These are phyloP conservation scores for Formicarius rufipectus DNA, from an alignment of 2,113 vertebrate genomes.

Conservation along the genomic window DNA sequence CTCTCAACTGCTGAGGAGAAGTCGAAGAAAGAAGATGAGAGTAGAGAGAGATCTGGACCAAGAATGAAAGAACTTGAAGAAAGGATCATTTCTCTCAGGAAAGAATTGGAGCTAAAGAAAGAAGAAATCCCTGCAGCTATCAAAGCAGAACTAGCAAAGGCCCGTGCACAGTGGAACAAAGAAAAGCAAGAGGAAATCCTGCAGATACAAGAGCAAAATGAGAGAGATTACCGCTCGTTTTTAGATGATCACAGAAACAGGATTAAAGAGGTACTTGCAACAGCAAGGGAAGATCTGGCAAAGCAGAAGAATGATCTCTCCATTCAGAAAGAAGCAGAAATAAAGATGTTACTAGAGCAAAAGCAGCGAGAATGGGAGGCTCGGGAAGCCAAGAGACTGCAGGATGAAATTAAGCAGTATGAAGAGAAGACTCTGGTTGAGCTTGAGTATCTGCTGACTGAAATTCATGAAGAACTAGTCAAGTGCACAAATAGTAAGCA, in stretches of 20 bases:
- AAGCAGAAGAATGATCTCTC: constrained; percentile 80
- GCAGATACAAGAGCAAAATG: constrained; percentile 78
- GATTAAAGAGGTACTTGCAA: constrained; percentile 79
- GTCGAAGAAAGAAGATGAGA: constrained; percentile 76
- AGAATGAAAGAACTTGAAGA: constrained; percentile 78
- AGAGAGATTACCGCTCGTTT: constrained; percentile 79
- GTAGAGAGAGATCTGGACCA: constrained; percentile 54
- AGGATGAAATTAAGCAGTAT: constrained; percentile 60
- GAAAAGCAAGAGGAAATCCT: constrained; percentile 89
- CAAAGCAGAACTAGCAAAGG: constrained; percentile 88
- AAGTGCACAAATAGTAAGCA: background rate
- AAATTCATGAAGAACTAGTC: constrained; percentile 71
- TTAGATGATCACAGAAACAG: constrained; percentile 81
- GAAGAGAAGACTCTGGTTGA: constrained; percentile 76
- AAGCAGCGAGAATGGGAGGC: constrained; percentile 79
- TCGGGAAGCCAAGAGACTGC: constrained; percentile 72
- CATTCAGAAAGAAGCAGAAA: constrained; percentile 80
- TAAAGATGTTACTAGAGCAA: constrained; percentile 73
- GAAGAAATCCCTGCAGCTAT: constrained; percentile 80
- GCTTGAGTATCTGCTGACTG: constrained; percentile 73
- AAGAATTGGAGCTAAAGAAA: constrained; percentile 76
- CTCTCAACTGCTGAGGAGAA: constrained; percentile 81
- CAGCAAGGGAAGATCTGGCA: constrained; percentile 77
- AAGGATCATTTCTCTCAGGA: constrained; percentile 76
- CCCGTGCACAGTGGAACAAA: constrained; percentile 84